phyloP scores from a whole-genome alignment of 2,113 vertebrate genomes.

The Piaya cayana region DNA sequence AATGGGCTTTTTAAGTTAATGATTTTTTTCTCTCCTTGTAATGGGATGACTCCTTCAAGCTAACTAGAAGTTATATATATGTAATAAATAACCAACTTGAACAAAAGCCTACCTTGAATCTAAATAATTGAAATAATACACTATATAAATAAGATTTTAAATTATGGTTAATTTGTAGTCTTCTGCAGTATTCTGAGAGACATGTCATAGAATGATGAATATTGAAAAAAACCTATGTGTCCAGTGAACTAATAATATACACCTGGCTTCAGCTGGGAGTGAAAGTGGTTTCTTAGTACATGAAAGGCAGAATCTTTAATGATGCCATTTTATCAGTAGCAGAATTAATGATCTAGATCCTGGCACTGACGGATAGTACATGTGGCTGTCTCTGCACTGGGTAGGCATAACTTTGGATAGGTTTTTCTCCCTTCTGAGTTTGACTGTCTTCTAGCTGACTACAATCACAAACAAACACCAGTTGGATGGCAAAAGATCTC shows the following conservation, averaged over 20 bases:
- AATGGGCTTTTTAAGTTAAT: fast-evolving
- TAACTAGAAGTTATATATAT: background rate
- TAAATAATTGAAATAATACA: background rate
- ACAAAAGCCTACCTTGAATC: background rate
- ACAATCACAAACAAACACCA: background rate
- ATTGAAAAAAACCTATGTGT: background rate
- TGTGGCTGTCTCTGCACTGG: background rate
- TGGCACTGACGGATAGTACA: background rate
- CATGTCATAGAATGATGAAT: background rate
- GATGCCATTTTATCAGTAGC: background rate
- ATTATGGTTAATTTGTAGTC: background rate
- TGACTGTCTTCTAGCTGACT: background rate
- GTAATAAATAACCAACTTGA: background rate
- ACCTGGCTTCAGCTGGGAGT: background rate
- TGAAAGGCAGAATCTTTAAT: background rate
- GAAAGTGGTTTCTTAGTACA: background rate
- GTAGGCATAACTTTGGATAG: background rate
- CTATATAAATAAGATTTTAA: background rate
- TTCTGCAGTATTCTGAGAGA: background rate
- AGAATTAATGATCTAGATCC: background rate
- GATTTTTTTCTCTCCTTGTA: background rate
- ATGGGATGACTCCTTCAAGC: background rate
- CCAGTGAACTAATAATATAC: background rate
- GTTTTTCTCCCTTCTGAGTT: background rate
- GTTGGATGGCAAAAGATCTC: background rate